A percentile compares a stretch with the other conserved stretches of the same genome.
These are phyloP conservation scores for Regulus satrapa DNA, from an alignment of 2,113 vertebrate genomes.

Conservation along the genomic window DNA sequence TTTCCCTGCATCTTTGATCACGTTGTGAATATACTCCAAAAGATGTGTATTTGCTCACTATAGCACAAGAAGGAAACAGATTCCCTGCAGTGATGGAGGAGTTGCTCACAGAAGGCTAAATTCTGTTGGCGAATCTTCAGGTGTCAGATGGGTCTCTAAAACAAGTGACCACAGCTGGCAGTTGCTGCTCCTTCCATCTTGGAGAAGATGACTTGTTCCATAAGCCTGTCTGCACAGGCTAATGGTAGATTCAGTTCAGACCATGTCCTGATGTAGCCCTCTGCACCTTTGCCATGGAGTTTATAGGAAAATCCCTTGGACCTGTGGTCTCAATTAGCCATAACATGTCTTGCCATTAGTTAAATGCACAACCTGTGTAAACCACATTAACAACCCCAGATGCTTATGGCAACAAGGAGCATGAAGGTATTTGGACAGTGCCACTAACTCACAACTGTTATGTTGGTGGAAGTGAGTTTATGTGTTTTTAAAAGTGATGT, in stretches of 20 bases:
- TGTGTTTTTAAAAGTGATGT: neutral
- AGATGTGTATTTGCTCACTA: neutral
- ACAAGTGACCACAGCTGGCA: neutral
- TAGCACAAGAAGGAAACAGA: neutral
- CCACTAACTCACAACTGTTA: neutral
- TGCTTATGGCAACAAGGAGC: neutral
- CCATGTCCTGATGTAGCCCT: neutral
- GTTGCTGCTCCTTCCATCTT: neutral
- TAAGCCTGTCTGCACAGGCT: neutral
- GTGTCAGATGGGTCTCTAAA: neutral
- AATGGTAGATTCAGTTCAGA: neutral
- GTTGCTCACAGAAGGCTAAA: neutral
- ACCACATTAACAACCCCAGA: neutral
- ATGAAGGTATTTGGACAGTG: neutral
- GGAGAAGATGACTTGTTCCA: neutral
- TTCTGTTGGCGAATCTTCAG: neutral
- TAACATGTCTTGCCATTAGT: neutral
- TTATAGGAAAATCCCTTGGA: neutral
- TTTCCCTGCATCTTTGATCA: neutral
- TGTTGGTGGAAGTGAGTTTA: neutral
- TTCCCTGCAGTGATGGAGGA: neutral
- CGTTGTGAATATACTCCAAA: rapidly evolving
- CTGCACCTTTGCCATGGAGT: neutral
- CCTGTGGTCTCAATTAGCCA: neutral
- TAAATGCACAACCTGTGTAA: neutral